These are phyloP conservation scores for Boloria selene DNA, from an alignment of 2,888 invertebrate genomes.

Conservation along the genomic window DNA sequence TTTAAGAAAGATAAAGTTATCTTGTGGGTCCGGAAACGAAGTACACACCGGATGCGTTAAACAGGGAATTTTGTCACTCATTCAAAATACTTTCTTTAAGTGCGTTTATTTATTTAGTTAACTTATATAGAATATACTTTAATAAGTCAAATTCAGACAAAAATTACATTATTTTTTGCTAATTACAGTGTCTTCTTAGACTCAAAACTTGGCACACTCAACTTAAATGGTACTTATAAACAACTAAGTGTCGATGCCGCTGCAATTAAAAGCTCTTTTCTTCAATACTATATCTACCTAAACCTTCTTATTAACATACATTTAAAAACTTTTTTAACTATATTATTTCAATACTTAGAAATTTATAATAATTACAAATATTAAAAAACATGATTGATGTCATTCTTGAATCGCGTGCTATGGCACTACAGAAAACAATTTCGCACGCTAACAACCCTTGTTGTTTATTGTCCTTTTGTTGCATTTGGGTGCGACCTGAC, in stretches of 20 bases:
- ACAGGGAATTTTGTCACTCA: constrained; percentile 11
- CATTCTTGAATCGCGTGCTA: constrained; percentile 31
- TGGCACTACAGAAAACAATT: constrained; percentile 38
- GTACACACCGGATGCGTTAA: constrained; percentile 25
- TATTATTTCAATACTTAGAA: neutral
- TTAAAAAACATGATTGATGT: neutral
- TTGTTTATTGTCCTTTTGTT: constrained; percentile 43
- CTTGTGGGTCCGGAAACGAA: constrained; percentile 48
- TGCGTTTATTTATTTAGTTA: neutral
- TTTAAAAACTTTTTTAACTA: too few species aligned
- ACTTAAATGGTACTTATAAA: too few species aligned
- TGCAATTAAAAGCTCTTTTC: too few species aligned
- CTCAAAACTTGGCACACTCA: too few species aligned
- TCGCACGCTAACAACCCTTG: constrained; percentile 38
- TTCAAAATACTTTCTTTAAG: constrained; percentile 8
- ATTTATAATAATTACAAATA: neutral
- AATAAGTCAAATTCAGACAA: too few species aligned
- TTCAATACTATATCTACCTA: too few species aligned
- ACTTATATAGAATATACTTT: too few species aligned
- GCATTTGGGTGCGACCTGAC: constrained; percentile 43
- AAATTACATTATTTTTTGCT: too few species aligned
- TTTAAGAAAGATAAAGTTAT: constrained; percentile 38
- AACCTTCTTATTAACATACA: too few species aligned
- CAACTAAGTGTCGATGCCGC: too few species aligned
- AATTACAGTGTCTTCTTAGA: too few species aligned